A percentile compares a stretch with the other conserved stretches of the same genome.
phyloP scores from a whole-genome alignment of 1,140 invertebrate species.

The Pentalonia nigronervosa region DNA sequence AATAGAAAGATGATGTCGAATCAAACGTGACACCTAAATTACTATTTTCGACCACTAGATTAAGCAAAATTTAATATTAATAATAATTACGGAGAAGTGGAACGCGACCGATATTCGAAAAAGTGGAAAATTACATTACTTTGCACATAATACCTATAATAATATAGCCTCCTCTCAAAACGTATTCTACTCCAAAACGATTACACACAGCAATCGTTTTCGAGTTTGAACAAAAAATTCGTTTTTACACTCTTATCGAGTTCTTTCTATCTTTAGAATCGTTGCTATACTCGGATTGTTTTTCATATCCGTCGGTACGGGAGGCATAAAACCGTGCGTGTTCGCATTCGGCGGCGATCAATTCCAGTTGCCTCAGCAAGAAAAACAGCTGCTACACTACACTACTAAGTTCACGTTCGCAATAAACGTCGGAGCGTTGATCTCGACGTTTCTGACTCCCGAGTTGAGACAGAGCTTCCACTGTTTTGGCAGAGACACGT shows the following conservation, averaged over 20 bases:
- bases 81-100: no score
- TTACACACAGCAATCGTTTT: slow-evolving; percentile 8
- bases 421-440: slow-evolving; percentile 90
- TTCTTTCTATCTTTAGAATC: slow-evolving; percentile 65
- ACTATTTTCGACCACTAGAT: no score
- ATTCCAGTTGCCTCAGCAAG: slow-evolving; percentile 82
- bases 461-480: slow-evolving; percentile 81
- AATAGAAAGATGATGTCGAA: no score
- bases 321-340: slow-evolving; percentile 97
- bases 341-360: slow-evolving; percentile 97
- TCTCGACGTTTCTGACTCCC: slow-evolving; percentile 90
- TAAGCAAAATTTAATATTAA: no score
- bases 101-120: no score
- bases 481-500: slow-evolving; percentile 83
- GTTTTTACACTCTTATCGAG: neutral
- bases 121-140: no score
- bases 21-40: no score
- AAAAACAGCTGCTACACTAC: slow-evolving; percentile 78
- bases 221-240: neutral
- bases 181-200: neutral
- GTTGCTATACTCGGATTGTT: slow-evolving; percentile 81
- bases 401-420: slow-evolving; percentile 95
- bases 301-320: slow-evolving; percentile 88
- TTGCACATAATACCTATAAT: no score
- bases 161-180: neutral